Evolutionary conservation across 2,113 vertebrate genomes (phyloP), one percentile per base, ranked within the genome.

Genomic region (Struthio camelus): DNA sequence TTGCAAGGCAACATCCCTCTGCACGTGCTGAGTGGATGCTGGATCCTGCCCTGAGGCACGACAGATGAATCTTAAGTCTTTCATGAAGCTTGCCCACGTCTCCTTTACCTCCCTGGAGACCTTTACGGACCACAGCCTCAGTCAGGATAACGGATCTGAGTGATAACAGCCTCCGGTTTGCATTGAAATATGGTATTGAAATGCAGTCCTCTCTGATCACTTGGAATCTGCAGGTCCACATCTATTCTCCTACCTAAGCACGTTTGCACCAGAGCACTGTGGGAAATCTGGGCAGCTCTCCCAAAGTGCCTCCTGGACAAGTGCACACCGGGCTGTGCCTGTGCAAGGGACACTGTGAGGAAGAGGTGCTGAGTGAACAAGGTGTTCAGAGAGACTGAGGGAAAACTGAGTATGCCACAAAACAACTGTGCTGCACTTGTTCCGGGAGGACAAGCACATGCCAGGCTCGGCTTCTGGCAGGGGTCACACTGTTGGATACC

Each of bases 241-340:
- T 34, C 65, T 40, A 22, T 44, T 61, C 58, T 85, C 64, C 51
- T 66, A 9, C 48, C 38, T 48, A 14, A 42, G 40, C 32, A 13
- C 0, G 0, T 12, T 30, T 34, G 11, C n/a, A 16, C 23, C 1
- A 11, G 25, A 46, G 16, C 0, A 0, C 54, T 24, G 19, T 8
- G 20, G 30, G n/a, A 32, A 9, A 50, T 5, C 17, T 12, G 69
- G 40, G 69, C 59, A 93, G 25, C 23, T 28, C 14, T 78, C 77
- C 34, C 59, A 50, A 1, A 50, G 30, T 65, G 34, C 10, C 9
- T 91, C 25, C 59, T 23, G 23, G 15, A 2, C 23, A 73, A 20
- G 11, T 3, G 19, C 13, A 3, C 28, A 67, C 22, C 19, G 40
- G 81, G 75, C n/a, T 27, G 51, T 54, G 38, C 56, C 42, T 12